phyloP scores from a whole-genome alignment of 1,140 invertebrate species.

The Drosophila orosa region DNA sequence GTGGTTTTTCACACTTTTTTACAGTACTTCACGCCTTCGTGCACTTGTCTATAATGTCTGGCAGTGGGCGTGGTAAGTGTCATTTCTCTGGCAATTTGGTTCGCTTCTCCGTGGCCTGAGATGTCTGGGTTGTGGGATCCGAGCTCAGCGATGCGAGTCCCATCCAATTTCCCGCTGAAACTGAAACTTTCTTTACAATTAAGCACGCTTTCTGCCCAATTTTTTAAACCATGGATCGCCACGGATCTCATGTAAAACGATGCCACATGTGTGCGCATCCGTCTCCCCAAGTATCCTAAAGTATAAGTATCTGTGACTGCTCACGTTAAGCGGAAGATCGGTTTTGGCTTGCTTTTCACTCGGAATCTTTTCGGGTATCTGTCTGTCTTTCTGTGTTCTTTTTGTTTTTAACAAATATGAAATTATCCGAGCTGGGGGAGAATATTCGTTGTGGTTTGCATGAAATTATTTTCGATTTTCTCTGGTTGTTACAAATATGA shows the following conservation, averaged over 20 bases:
- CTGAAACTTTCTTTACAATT: constrained; percentile 72
- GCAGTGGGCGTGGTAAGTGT: constrained; percentile 59
- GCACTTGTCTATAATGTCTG: constrained; percentile 48
- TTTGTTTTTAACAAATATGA: constrained; percentile 69
- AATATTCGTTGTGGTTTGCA: constrained; percentile 45
- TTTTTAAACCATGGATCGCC: constrained; percentile 53
- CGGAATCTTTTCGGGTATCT: constrained; percentile 27
- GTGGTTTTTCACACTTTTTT: constrained; percentile 79
- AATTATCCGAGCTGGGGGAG: constrained; percentile 54
- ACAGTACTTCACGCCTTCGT: constrained; percentile 59
- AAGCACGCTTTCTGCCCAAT: constrained; percentile 81
- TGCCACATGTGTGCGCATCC: constrained; percentile 69
- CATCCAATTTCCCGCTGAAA: constrained; percentile 51
- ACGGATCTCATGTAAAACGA: constrained; percentile 75
- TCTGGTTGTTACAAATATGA: constrained; percentile 38
- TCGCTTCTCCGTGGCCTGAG: constrained; percentile 68
- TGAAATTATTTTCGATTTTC: constrained; percentile 45
- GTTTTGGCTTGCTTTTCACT: constrained; percentile 68
- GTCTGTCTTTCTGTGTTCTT: neutral
- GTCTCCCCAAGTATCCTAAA: constrained; percentile 35
- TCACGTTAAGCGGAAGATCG: constrained; percentile 60
- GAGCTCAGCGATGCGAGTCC: constrained; percentile 28
- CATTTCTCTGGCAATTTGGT: constrained; percentile 71
- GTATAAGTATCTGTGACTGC: constrained; percentile 53
- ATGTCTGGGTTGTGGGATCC: neutral